Evolutionary conservation across 1,140 invertebrate species (phyloP), one percentile per base, ranked within the genome.

Genomic region (Hycleus phaleratus): DNA sequence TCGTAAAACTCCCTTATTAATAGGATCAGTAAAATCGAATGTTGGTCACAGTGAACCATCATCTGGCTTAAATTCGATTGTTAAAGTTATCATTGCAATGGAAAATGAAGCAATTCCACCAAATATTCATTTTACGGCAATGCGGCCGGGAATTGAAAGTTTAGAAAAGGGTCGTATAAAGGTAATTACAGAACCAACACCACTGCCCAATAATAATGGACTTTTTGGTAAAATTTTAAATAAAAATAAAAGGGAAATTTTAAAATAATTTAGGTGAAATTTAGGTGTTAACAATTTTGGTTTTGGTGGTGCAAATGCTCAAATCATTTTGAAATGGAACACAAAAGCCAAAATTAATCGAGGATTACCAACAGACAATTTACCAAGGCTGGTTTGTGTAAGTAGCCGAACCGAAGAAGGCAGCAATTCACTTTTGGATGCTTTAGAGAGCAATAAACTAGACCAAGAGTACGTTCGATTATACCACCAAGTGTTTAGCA

Each of bases 21-120:
- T 97, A 61, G 95, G 95, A 3, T 92, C 93, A 0, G 80, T 95
- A 1, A 98, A 98, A 71, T 93, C 93, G 0, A 97, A 96, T 73
- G 80, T 96, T 68, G 95, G 95, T 0, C 95, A 98, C 72, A 82
- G 89, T 0, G 95, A 18, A 18, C 18, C 18, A 18, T 18, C 18
- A 18, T 18, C 18, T 18, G 18, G 18, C 18, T 18, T 18, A 98
- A 74, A 86, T 71, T 88, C 90, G 1, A 65, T 96, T 40, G 82
- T 86, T 3, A 96, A 96, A 77, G 86, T 92, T 64, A 73, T 77
- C 38, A 76, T 93, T 44, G 82, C 86, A 0, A 88, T 92, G 75
- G 83, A 88, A 70, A 82, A 81, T 4, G 82, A 83, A 12, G 74
- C 79, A 3, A 82, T 95, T 62, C 84, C 90, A 8, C 85, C 88